A percentile compares a stretch with the other conserved stretches of the same genome.
Conservation (phyloP, 2,888 invertebrate species). For the Cephus pygmeus region DNA sequence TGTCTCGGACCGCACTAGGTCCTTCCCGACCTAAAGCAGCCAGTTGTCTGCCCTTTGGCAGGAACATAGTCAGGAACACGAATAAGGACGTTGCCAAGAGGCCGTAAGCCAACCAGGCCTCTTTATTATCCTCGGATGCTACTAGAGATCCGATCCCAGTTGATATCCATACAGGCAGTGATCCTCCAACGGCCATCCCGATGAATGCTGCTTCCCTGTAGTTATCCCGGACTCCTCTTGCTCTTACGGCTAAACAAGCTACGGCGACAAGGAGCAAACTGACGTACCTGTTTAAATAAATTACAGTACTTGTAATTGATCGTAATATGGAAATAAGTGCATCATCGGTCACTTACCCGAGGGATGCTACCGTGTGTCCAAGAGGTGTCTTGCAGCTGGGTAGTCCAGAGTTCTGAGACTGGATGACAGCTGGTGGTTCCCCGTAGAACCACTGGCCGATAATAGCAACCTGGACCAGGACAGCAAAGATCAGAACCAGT, state of each 20-base stretch:
- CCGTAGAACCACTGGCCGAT: conserved; percentile 87
- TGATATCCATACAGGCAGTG: conserved; percentile 89
- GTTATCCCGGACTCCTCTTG: conserved; percentile 91
- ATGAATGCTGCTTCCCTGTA: conserved; percentile 94
- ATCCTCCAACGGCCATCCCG: conserved; percentile 86
- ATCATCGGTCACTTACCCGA: conserved; percentile 48
- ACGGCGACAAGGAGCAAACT: conserved; percentile 87
- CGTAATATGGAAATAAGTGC: conserved; percentile 32
- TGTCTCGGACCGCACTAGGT: conserved; percentile 70
- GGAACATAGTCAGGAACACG: conserved; percentile 93
- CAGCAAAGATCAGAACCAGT: conserved; percentile 88
- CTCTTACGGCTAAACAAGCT: conserved; percentile 84
- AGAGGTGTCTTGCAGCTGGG: conserved; percentile 58
- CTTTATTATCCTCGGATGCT: conserved; percentile 79
- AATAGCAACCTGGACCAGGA: conserved; percentile 89
- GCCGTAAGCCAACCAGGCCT: conserved; percentile 91
- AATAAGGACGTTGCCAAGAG: conserved; percentile 85
- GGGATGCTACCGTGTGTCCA: conserved; percentile 60
- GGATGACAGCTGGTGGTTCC: conserved; percentile 73
- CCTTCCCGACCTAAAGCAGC: conserved; percentile 93
- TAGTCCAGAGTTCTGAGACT: conserved; percentile 39
- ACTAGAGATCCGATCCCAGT: conserved; percentile 72
- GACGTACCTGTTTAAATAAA: conserved; percentile 69
- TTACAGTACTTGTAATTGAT: neutral
- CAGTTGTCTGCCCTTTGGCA: conserved; percentile 90